These are phyloP conservation scores for Phylloscopus trochilus DNA, from an alignment of 2,113 vertebrate genomes.

Conservation along the genomic window DNA sequence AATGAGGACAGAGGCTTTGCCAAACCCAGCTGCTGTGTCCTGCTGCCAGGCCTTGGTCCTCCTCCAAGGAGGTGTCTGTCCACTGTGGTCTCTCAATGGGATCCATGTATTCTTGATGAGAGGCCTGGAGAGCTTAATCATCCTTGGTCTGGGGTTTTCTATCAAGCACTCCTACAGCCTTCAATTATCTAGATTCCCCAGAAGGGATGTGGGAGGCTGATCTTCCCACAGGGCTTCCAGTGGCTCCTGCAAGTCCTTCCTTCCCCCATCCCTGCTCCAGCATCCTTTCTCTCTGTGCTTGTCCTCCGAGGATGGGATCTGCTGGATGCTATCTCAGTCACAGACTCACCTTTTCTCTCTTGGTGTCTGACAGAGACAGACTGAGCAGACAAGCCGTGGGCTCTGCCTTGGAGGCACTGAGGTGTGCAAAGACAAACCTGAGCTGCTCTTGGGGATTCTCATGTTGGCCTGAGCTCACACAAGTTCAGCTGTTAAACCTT, in stretches of 20 bases:
- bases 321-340: rapidly evolving
- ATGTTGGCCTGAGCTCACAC: not conserved
- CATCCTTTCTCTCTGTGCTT: not conserved
- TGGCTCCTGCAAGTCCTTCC: not conserved
- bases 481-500: not conserved
- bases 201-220: not conserved
- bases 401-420: not conserved
- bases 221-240: not conserved
- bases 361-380: not conserved
- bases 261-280: not conserved
- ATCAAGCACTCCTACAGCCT: not conserved
- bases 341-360: not conserved
- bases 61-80: not conserved
- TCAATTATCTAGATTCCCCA: constrained; percentile 16
- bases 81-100: not conserved
- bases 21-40: not conserved
- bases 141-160: not conserved
- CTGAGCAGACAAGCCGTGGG: not conserved
- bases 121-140: not conserved
- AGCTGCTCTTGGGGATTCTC: not conserved
- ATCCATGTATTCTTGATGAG: constrained; percentile 6
- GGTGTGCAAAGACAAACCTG: rapidly evolving
- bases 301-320: not conserved
- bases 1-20: not conserved
- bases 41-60: not conserved